Evolutionary conservation across 2,888 invertebrate genomes (phyloP), one percentile per base, ranked within the genome.

Genomic region (Philereme vetulata): DNA sequence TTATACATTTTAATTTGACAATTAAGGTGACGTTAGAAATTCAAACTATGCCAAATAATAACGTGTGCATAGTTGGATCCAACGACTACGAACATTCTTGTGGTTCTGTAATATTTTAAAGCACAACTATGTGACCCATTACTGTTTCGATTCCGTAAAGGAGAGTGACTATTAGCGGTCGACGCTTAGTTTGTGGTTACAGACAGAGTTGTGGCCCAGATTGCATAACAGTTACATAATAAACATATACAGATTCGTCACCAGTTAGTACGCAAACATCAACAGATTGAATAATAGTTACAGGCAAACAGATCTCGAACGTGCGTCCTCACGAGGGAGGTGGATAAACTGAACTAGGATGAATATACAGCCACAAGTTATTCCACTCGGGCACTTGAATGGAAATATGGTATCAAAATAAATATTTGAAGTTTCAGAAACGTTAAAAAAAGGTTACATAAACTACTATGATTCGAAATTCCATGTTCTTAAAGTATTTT

Each of bases 181-280:
- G 21, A 46, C 11, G 4, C 6, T 38, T 10, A 57, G 47, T 35
- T 51, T 57, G 57, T 47, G 57, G 57, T 56, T 56, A 57, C 51
- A 35, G 57, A 51, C 47, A 21, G 9, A 51, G 57, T 47, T 57
- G 51, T 4, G 57, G 42, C 11, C 33, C 4, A 47, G 42, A 51
- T 32, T 21, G n/a, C 4, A 6, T 6, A 6, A 35, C 35, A 35
- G 35, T 35, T 35, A 35, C 35, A 2, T 35, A 0, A 1, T 1
- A 6, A 35, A 35, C 35, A 35, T 35, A 1, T 1, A 35, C 5
- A 35, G 35, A 7, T 35, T 7, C 7, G 35, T 35, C 32, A 40
- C 33, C 21, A 46, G 56, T 47, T 51, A 9, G 50, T 56, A 56
- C 38, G 34, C 4, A 51, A 34, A 51, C 38, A 4, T 1, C 32